Base-by-base conservation (phyloP, 2,797 vertebrate species). In the Stomatorhinus walkeri region DNA sequence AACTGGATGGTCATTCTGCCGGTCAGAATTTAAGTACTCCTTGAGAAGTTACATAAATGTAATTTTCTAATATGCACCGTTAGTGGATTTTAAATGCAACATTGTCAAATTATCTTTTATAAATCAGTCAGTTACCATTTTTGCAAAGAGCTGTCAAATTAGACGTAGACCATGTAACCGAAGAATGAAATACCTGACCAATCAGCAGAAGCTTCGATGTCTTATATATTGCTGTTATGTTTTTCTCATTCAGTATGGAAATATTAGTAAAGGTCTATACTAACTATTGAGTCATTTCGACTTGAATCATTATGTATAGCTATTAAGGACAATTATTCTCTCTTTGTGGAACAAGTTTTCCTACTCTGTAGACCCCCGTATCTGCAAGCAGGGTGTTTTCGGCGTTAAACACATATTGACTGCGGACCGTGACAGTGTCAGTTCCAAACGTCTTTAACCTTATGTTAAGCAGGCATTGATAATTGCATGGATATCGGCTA, bases 341-440 rank as follows among this genome's bases (percentile, higher is more conserved):
- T 46, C 76, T 46, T 43, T 46, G 40, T n/a, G 76, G 40, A 43
- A n/a, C 76, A 43, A 46, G 19, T n/a, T 46, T n/a, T 19, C 46
- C 22, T 52, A 16, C 4, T 52, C 24, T 1, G 22, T 2, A 28
- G 46, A 54, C 14, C 4, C 49, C 9, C 28, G 84, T 28, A 51
- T 54, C 51, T 51, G 24, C 46, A 54, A 85, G 28, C 28, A 4
- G 22, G 24, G 24, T 85, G 81, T 54, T 85, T 51, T 48, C 49
- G n/a, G 46, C 48, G 46, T 54, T 81, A 81, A 81, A 81, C 36
- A 46, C n/a, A 12, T 84, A 51, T 84, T 84, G 81, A 84, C 81
- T 51, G 81, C 81, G 81, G 81, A 84, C 81, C 81, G 43, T 84
- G 81, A 84, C 81, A 84, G 22, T 51, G 48, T 84, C 81, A 28